phyloP scores from a whole-genome alignment of 2,113 vertebrate species.

The Lophotis ruficrista region DNA sequence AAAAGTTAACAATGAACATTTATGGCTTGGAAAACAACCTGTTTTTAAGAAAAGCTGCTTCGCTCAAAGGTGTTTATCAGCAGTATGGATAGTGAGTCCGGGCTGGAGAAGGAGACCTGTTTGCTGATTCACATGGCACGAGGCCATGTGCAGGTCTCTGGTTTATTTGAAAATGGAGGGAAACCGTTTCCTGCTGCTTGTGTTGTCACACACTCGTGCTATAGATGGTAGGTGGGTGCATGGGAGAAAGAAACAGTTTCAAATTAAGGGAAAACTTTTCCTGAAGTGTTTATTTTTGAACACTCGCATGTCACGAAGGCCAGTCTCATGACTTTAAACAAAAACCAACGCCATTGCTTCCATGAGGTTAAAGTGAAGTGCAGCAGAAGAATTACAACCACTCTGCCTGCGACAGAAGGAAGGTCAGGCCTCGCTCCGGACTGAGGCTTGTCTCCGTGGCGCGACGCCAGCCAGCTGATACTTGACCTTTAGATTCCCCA shows the following conservation, averaged over 20 bases:
- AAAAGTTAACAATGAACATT: neutral
- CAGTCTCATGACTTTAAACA: neutral
- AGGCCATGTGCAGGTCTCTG: neutral
- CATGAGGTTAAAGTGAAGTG: constrained; percentile 19
- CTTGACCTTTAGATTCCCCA: constrained; percentile 70
- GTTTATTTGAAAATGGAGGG: constrained; percentile 14
- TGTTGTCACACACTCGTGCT: neutral
- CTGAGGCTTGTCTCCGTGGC: constrained; percentile 42
- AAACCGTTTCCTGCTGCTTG: neutral
- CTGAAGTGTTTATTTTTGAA: constrained; percentile 40
- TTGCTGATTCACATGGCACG: neutral
- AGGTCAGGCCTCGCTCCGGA: constrained; percentile 24
- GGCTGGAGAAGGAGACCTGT: neutral
- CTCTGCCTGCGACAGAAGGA: neutral
- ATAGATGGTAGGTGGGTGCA: neutral
- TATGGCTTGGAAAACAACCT: neutral
- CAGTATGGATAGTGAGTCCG: neutral
- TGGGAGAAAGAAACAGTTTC: constrained; percentile 40
- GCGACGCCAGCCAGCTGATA: constrained; percentile 56
- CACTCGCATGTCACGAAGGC: neutral
- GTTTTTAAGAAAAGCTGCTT: neutral
- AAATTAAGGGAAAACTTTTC: constrained; percentile 5
- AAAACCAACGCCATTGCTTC: neutral
- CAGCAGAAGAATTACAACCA: neutral
- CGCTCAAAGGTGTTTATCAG: neutral